Conservation (phyloP, 2,113 vertebrate species). For the Mus spicilegus region DNA sequence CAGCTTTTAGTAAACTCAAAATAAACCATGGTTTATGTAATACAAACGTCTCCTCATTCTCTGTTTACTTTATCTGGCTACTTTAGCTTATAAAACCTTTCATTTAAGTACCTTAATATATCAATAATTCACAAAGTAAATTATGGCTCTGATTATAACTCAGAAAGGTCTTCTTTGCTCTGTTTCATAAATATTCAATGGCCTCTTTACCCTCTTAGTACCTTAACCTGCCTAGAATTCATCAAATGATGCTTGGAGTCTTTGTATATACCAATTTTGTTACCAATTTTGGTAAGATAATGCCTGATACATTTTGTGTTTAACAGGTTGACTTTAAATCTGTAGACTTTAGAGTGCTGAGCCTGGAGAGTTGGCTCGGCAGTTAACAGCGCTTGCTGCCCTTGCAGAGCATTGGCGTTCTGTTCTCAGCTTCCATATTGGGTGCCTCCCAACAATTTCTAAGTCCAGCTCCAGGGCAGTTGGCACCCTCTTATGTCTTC, state of each 20-base stretch:
- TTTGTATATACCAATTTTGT: constrained; percentile 44
- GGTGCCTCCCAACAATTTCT: too few relatives aligned
- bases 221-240: constrained; percentile 51
- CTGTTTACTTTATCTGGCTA: constrained; percentile 17
- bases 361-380: background rate
- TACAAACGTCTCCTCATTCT: background rate
- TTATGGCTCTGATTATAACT: background rate
- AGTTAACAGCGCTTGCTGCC: background rate
- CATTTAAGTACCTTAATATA: constrained; percentile 13
- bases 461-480: background rate
- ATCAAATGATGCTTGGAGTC: constrained; percentile 41
- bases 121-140: constrained; percentile 37
- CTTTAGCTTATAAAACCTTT: constrained; percentile 30
- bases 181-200: constrained; percentile 59
- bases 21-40: background rate
- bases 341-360: background rate
- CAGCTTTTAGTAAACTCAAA: constrained; percentile 5
- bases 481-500: background rate
- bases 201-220: background rate
- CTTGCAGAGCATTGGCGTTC: background rate
- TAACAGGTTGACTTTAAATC: constrained; percentile 35
- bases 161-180: background rate
- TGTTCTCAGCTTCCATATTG: background rate
- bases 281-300: constrained; percentile 18
- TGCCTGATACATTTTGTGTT: constrained; percentile 50